Base-by-base conservation (phyloP, 2,888 invertebrate genomes). In the Troides aeacus region DNA sequence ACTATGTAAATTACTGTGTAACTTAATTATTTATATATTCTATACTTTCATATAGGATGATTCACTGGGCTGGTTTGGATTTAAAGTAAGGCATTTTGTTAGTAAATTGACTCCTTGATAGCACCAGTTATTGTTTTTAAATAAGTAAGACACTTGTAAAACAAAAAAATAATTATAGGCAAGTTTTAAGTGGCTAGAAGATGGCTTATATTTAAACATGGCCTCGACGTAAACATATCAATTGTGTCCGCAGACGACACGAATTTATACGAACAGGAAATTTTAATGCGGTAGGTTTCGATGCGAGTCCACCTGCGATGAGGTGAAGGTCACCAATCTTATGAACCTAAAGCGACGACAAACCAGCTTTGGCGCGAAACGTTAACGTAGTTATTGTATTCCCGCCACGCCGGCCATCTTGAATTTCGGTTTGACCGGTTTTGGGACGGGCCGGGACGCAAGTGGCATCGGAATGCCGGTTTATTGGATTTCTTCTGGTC, bases 291-390 rank as follows among this genome's bases (percentile, higher is more conserved):
- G 77, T 81, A 79, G 78, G 82, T 80, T 78, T 77, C 76, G 77
- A 79, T 83, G 84, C 84, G 81, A 86, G 85, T 86, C 86, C 88
- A 88, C 87, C 89, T 88, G 86, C 81, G 84, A 86, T 79, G 87
- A 88, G 92, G 92, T 92, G 89, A 92, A 92, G 92, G 92, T 90
- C 89, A 86, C 81, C 75, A 79, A 78, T 79, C 78, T 71, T 82
- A 79, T 84, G 82, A 85, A 78, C 77, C 74, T 75, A 79, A 84
- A 77, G 74, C 74, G 74, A 75, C 62, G 70, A 77, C 74, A 74
- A 75, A 76, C 74, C 74, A 75, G 74, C 71, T 71, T 76, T 80
- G 79, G 83, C 84, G 84, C 84, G 72, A 86, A 87, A 90, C 87
- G 85, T 87, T 86, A 88, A 84, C 82, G 82, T 84, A 81, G 83